A percentile compares a stretch with the other conserved stretches of the same genome.
Evolutionary conservation across 2,113 vertebrate genomes (phyloP).

Genomic region (Tragelaphus imberbis): DNA sequence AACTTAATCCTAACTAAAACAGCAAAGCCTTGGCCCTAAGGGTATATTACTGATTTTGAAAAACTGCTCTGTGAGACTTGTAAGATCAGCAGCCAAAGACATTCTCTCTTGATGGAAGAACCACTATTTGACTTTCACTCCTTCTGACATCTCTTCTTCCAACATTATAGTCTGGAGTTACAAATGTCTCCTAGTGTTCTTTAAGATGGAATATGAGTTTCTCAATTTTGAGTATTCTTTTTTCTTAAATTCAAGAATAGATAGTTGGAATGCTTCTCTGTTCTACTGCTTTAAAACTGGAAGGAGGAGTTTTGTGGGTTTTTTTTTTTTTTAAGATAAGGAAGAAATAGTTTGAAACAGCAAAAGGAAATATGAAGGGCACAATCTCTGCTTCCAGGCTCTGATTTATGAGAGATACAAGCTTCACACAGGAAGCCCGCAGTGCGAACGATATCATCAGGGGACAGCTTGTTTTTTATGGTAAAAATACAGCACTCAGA

Average conservation of each 20-base stretch:
- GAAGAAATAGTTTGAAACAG: slow-evolving; percentile 12
- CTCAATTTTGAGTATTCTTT: neutral
- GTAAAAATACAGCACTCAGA: slow-evolving; percentile 9
- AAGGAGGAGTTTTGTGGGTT: neutral
- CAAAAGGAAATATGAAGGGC: slow-evolving; percentile 15
- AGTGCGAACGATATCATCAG: neutral
- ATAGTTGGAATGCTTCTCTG: neutral
- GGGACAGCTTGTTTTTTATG: neutral
- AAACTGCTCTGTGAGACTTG: neutral
- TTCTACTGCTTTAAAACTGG: neutral
- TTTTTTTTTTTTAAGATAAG: neutral
- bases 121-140: neutral
- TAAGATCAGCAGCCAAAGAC: neutral
- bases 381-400: neutral
- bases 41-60: neutral
- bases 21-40: neutral
- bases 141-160: neutral
- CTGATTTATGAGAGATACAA: neutral
- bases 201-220: neutral
- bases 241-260: neutral
- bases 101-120: neutral
- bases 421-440: neutral
- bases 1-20: neutral
- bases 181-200: neutral
- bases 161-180: neutral